Conservation (phyloP, 1,140 invertebrate genomes). For the Oedothorax gibbosus region DNA sequence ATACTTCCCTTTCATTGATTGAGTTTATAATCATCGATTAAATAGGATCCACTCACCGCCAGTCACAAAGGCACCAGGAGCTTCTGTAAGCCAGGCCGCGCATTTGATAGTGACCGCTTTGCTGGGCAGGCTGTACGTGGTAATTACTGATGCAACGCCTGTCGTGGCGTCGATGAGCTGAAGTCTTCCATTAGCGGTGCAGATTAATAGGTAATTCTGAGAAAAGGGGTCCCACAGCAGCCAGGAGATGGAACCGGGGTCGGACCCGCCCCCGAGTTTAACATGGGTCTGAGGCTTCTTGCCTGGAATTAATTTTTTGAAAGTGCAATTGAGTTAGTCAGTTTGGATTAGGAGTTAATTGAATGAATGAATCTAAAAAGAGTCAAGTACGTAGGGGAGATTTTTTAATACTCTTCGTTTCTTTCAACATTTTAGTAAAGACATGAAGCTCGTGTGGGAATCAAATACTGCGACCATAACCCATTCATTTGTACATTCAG, state of each 20-base stretch:
- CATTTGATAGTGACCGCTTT: constrained; percentile 67
- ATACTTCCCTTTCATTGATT: constrained; percentile 27
- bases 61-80: constrained; percentile 71
- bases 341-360: no score
- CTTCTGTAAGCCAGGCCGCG: constrained; percentile 69
- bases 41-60: constrained; percentile 66
- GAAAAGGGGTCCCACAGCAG: constrained; percentile 71
- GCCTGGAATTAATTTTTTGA: constrained; percentile 57
- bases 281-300: constrained; percentile 61
- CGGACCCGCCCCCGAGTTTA: constrained; percentile 32
- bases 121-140: constrained; percentile 67
- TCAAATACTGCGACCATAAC: no score
- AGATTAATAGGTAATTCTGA: constrained; percentile 69
- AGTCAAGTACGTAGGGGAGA: no score
- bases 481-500: no score
- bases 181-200: constrained; percentile 65
- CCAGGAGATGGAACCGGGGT: constrained; percentile 61
- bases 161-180: constrained; percentile 68
- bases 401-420: no score
- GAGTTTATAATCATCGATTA: constrained; percentile 36
- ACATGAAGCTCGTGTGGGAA: no score
- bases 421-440: no score
- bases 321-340: no score
- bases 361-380: no score
- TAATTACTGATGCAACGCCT: constrained; percentile 65